A percentile compares a stretch with the other conserved stretches of the same genome.
Evolutionary conservation across 2,888 invertebrate genomes (phyloP).

Genomic region (Folsomia manolachei): DNA sequence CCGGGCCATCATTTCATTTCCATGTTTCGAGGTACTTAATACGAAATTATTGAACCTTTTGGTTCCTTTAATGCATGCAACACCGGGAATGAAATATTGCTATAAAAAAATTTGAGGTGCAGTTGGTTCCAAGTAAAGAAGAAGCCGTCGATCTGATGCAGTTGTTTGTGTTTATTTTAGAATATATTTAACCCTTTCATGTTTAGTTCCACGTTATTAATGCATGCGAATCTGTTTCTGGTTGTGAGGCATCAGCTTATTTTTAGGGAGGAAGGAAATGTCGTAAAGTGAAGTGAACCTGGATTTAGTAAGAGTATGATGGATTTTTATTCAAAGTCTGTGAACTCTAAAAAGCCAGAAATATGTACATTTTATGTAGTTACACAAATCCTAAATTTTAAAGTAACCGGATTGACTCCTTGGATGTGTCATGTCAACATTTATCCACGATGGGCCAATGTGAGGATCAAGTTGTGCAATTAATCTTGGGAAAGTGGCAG

Average conservation of each 20-base stretch:
- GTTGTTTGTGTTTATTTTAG: not conserved
- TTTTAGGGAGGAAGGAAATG: not conserved
- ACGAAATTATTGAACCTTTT: slow-evolving; percentile 3
- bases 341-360: not conserved
- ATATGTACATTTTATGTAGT: too few relatives aligned
- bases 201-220: not conserved
- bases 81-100: not conserved
- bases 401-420: not conserved
- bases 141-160: not conserved
- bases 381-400: not conserved
- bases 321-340: not conserved
- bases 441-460: not conserved
- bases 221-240: too few relatives aligned
- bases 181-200: not conserved
- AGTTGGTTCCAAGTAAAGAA: not conserved
- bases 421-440: slow-evolving; percentile 6
- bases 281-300: not conserved
- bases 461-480: slow-evolving; percentile 13
- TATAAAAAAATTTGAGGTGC: not conserved
- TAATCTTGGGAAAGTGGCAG: slow-evolving; percentile 12
- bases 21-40: not conserved
- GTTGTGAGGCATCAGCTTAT: not conserved
- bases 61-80: not conserved
- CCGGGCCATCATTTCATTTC: not conserved
- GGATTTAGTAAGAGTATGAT: not conserved